Evolutionary conservation across 2,797 vertebrate species (phyloP).

Genomic region (Austrolebias charrua): DNA sequence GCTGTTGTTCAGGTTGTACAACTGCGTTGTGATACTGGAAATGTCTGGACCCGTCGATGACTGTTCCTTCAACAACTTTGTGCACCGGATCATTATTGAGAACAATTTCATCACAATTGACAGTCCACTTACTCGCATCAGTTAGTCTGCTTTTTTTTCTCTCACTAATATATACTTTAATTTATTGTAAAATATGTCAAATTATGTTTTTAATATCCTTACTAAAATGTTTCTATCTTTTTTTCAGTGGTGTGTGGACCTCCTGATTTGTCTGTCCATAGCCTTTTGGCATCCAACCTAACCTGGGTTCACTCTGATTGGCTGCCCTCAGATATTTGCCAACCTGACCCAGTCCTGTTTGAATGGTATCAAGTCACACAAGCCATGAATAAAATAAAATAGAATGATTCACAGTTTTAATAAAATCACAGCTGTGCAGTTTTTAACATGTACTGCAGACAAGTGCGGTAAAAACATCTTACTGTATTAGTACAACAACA

Average conservation of each 20-base stretch:
- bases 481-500: too few relatives aligned
- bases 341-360: constrained; percentile 10
- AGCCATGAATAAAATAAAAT: too few relatives aligned
- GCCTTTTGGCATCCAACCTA: constrained; percentile 55
- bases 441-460: background rate
- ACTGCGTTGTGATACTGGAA: constrained; percentile 68
- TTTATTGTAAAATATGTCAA: background rate
- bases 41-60: constrained; percentile 44
- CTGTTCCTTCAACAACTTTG: constrained; percentile 41
- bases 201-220: background rate
- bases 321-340: constrained; percentile 43
- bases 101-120: constrained; percentile 10
- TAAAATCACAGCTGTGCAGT: background rate
- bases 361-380: constrained; percentile 52
- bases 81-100: constrained; percentile 28
- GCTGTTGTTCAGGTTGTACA: constrained; percentile 48
- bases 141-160: constrained; percentile 49
- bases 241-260: constrained; percentile 66
- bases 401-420: too few relatives aligned
- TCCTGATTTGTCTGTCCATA: background rate
- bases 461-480: background rate
- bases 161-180: background rate
- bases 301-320: constrained; percentile 59
- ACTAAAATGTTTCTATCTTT: constrained; percentile 12
- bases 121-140: constrained; percentile 39